Conservation (phyloP, 2,113 vertebrate species). For the Paramormyrops kingsleyae region DNA sequence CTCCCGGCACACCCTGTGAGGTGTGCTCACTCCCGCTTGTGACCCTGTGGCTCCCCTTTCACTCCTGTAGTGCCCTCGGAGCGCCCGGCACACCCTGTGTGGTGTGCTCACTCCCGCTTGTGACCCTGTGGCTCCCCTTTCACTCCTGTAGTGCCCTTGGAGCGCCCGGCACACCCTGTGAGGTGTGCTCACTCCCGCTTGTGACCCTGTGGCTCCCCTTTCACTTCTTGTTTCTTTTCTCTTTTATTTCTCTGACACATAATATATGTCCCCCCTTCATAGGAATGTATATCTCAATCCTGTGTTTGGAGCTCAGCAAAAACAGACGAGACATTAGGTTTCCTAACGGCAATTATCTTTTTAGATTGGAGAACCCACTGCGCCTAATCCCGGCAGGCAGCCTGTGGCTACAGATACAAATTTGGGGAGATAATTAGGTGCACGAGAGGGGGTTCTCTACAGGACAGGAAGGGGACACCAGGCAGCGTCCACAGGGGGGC, state of each 20-base stretch:
- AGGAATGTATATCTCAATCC: slow-evolving; percentile 54
- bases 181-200: background rate
- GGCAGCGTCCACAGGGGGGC: slow-evolving; percentile 64
- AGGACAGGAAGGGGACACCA: slow-evolving; percentile 44
- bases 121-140: background rate
- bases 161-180: background rate
- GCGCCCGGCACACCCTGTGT: no score
- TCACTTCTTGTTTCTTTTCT: background rate
- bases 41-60: background rate
- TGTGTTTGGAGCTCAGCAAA: slow-evolving; percentile 60
- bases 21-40: background rate
- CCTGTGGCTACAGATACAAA: slow-evolving; percentile 69
- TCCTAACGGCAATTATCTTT: slow-evolving; percentile 79
- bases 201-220: background rate
- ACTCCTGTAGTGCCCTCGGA: no score
- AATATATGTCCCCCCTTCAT: background rate
- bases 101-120: background rate
- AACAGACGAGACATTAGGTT: slow-evolving; percentile 55
- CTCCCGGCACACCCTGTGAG: no score
- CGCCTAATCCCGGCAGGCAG: slow-evolving; percentile 71
- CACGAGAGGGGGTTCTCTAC: slow-evolving; percentile 45
- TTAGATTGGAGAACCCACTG: slow-evolving; percentile 78
- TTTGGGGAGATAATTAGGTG: slow-evolving; percentile 82
- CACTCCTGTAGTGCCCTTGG: background rate
- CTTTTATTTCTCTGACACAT: background rate